A percentile compares a stretch with the other conserved stretches of the same genome.
phyloP scores from a whole-genome alignment of 2,797 vertebrate genomes.

The Pelodytes ibericus region DNA sequence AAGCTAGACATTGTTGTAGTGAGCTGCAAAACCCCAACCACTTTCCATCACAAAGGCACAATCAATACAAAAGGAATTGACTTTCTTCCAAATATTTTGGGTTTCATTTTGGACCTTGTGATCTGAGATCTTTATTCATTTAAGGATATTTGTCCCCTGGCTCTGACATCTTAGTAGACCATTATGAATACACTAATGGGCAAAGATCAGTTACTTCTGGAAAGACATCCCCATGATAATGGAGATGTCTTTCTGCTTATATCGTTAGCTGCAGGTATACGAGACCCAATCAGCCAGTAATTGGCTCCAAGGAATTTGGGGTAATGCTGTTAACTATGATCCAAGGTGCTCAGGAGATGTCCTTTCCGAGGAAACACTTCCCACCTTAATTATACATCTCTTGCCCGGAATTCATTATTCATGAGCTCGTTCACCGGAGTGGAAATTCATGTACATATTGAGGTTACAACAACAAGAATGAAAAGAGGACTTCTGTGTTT shows the following conservation, averaged over 20 bases:
- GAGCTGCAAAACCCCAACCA: no score
- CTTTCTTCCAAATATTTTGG: no score
- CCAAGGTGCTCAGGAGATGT: conserved; percentile 47
- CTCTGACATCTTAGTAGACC: not conserved
- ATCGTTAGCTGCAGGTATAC: conserved; percentile 38
- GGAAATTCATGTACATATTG: conserved; percentile 18
- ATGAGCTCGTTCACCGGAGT: conserved; percentile 40
- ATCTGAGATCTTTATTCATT: not conserved
- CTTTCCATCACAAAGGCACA: no score
- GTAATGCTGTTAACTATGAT: conserved; percentile 41
- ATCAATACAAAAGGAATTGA: no score
- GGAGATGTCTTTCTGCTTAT: conserved; percentile 38
- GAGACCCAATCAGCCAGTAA: conserved; percentile 37
- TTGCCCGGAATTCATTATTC: conserved; percentile 46
- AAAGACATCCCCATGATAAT: conserved; percentile 11
- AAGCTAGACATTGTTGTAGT: no score
- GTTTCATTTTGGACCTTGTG: not conserved
- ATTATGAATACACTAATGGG: conserved; percentile 15
- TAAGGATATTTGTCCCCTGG: not conserved
- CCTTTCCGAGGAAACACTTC: conserved; percentile 27
- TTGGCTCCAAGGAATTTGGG: conserved; percentile 43
- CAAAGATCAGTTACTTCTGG: conserved; percentile 32
- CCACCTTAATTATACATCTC: conserved; percentile 51
- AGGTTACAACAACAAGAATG: conserved; percentile 17
- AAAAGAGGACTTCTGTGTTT: not conserved